A percentile compares a stretch with the other conserved stretches of the same genome.
Conservation (phyloP, 2,797 vertebrate species). For the Oreochromis mossambicus region DNA sequence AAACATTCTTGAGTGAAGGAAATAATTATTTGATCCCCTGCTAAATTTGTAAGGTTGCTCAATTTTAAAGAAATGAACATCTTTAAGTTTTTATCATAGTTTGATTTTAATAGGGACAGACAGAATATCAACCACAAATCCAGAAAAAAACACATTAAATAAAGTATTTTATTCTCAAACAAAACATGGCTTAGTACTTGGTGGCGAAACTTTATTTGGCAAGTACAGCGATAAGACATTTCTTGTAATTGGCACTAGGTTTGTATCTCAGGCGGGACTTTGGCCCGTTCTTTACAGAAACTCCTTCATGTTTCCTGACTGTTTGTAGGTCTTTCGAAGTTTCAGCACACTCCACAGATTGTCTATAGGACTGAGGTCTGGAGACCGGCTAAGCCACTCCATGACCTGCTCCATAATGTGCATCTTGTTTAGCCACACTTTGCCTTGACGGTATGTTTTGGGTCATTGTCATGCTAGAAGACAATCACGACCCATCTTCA, state of each 20-base stretch:
- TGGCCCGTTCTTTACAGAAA: neutral
- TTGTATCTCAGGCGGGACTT: neutral
- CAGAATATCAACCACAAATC: neutral
- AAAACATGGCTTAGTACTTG: neutral
- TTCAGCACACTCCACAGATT: neutral
- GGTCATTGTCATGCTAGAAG: neutral
- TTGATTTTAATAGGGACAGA: neutral
- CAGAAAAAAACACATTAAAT: neutral
- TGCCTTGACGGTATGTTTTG: neutral
- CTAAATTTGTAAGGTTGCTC: neutral
- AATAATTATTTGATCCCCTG: neutral
- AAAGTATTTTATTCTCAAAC: neutral
- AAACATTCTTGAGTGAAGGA: neutral
- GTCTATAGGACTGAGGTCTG: neutral
- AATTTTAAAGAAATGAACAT: neutral
- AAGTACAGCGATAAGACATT: neutral
- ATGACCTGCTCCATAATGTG: neutral
- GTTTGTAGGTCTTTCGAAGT: neutral
- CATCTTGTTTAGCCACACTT: neutral
- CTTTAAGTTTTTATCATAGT: neutral
- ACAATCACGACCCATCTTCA: neutral
- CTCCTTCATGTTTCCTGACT: neutral
- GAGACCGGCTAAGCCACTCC: neutral
- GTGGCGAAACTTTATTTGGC: neutral
- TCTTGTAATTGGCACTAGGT: neutral